Conservation (phyloP, 2,888 invertebrate genomes). For the Piscicola geometra region DNA sequence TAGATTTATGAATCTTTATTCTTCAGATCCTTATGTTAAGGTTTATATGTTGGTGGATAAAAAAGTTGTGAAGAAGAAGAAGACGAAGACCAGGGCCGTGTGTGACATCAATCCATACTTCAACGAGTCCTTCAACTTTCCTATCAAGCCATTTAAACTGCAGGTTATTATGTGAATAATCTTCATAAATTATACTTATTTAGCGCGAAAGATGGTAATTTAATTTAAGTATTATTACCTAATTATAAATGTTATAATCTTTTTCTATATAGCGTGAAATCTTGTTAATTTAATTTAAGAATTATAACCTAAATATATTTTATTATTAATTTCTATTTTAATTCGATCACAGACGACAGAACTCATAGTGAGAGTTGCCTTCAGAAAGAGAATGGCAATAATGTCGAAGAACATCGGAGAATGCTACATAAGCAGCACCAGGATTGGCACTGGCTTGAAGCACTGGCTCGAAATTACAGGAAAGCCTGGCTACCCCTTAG, state of each 20-base stretch:
- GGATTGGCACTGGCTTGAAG: conserved; percentile 5
- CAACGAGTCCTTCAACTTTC: conserved; percentile 30
- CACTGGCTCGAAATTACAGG: conserved; percentile 19
- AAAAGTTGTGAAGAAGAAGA: conserved; percentile 31
- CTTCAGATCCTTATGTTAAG: conserved; percentile 30
- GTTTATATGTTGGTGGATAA: conserved; percentile 16
- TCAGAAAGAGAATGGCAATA: conserved; percentile 3
- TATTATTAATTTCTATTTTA: no score
- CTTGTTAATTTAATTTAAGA: no score
- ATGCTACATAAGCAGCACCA: background rate
- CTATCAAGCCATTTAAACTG: background rate
- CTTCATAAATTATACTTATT: no score
- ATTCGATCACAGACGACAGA: conserved; percentile 5
- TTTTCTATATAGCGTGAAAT: no score
- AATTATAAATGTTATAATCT: no score
- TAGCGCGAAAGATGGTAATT: no score
- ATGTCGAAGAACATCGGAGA: conserved; percentile 30
- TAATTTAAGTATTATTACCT: no score
- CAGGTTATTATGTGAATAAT: no score
- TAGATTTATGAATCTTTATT: background rate
- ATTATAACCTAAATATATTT: no score
- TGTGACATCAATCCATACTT: conserved; percentile 26
- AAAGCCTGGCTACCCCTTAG: conserved; percentile 21
- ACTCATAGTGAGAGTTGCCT: conserved; percentile 20
- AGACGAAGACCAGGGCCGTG: conserved; percentile 4